Evolutionary conservation across 2,888 invertebrate genomes (phyloP).

Genomic region (Orchesellides sinensis): DNA sequence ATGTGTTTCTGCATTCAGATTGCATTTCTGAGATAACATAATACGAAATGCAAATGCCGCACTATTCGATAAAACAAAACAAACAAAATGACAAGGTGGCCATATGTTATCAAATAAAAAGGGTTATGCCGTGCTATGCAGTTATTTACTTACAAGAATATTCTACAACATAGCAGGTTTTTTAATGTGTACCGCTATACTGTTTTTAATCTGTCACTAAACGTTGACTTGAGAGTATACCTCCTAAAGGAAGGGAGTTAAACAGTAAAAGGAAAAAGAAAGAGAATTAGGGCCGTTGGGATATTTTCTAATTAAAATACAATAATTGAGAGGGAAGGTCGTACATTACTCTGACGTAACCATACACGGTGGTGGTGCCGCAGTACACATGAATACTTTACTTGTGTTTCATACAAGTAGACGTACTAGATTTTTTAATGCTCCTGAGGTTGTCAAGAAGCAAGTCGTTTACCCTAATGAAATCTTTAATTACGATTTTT

Average conservation of each 20-base stretch:
- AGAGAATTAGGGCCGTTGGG: background rate
- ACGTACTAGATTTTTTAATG: too few species aligned
- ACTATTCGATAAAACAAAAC: slow-evolving; percentile 14
- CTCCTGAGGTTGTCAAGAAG: too few species aligned
- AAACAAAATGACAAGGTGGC: background rate
- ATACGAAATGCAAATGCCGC: slow-evolving; percentile 40
- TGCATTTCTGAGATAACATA: slow-evolving; percentile 48
- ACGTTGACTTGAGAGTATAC: background rate
- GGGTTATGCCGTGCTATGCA: background rate
- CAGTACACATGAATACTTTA: background rate
- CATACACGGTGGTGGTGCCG: background rate
- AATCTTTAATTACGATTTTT: slow-evolving; percentile 49
- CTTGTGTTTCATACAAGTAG: too few species aligned
- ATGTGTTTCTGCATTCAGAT: slow-evolving; percentile 42
- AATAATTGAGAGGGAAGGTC: slow-evolving; percentile 29
- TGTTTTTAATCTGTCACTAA: background rate
- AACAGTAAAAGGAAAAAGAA: too few species aligned
- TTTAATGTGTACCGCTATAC: background rate
- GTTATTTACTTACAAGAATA: background rate
- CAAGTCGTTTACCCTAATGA: slow-evolving; percentile 23
- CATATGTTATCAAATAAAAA: slow-evolving; percentile 23
- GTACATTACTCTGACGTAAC: background rate
- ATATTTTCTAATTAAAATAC: slow-evolving; percentile 45
- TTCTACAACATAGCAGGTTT: background rate
- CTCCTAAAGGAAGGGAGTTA: background rate